These are phyloP conservation scores for Notolepis coatsorum DNA, from an alignment of 2,797 vertebrate species.

Conservation along the genomic window DNA sequence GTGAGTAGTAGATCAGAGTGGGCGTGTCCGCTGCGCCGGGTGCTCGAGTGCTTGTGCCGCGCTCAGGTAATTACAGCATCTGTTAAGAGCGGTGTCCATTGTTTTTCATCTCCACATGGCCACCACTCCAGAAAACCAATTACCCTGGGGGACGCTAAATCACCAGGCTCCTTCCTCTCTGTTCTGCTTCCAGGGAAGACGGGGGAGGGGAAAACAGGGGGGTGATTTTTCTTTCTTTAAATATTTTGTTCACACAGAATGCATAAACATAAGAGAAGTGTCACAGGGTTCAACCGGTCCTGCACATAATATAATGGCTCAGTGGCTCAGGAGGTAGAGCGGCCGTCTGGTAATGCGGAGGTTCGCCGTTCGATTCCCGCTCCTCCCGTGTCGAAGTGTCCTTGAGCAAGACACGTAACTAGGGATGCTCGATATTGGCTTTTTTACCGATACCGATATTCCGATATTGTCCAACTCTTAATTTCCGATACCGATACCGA, in stretches of 20 bases:
- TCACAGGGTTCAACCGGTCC: background rate
- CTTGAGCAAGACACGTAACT: too few species aligned
- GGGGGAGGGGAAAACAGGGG: too few species aligned
- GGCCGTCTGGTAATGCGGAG: too few species aligned
- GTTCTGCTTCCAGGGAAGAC: slow-evolving; percentile 48
- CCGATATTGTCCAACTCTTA: too few species aligned
- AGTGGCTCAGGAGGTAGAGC: background rate
- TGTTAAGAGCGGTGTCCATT: slow-evolving; percentile 84
- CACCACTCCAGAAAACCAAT: slow-evolving; percentile 86
- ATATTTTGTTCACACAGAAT: slow-evolving; percentile 48
- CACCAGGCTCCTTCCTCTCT: slow-evolving; percentile 71
- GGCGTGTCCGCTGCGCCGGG: slow-evolving; percentile 47
- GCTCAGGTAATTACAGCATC: slow-evolving; percentile 87
- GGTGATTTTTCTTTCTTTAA: slow-evolving; percentile 16
- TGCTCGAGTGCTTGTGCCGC: slow-evolving; percentile 63
- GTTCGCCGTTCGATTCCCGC: too few species aligned
- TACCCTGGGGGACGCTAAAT: slow-evolving; percentile 79
- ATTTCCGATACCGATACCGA: too few species aligned
- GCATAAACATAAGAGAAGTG: slow-evolving; percentile 21
- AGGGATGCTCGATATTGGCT: too few species aligned
- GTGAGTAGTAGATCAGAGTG: slow-evolving; percentile 58
- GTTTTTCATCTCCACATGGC: slow-evolving; percentile 88
- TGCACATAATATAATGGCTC: slow-evolving; percentile 13
- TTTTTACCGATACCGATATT: too few species aligned
- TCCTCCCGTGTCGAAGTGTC: too few species aligned